Base-by-base conservation (phyloP, 2,888 invertebrate species). In the Dynastes grantii region DNA sequence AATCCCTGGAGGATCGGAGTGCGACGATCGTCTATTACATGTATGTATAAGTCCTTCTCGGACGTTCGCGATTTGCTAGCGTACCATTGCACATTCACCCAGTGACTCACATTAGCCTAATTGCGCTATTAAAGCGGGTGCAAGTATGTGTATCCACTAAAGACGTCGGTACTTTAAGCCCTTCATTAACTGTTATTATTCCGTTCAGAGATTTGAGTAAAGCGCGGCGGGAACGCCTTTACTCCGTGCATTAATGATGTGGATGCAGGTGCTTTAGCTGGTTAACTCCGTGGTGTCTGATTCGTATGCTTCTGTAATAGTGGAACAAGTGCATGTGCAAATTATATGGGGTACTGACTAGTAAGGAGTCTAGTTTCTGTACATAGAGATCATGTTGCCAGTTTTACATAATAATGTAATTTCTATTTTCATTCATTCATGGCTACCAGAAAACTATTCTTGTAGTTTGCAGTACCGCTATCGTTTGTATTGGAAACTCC, bases 141-240 rank as follows among this genome's bases (percentile, higher is more conserved):
- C 53, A 29, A 70, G 29, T 53, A 16, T 55, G 16, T 55, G 70
- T 32, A 53, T 53, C 70, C 55, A 37, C 55, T 29, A 16, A 16
- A 55, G 53, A 51, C 32, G 32, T 32, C 1, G 27, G 71, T 71
- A 71, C 55, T 71, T 71, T 71, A 71, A 71, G 71, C 29, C 55
- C 71, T 71, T 71, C 71, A 71, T 71, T 55, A 71, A 71, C 55
- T 16, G 71, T 55, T 55, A 71, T 71, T 71, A 71, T 71, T 71
- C 71, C 27, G 55, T 32, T 37, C 55, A n/a, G 71, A 71, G 71
- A 71, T 71, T 71, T 71, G 55, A 71, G 53, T 71, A 32, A 22
- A 32, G 51, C 29, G 55, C n/a, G n/a, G 16, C 13, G 55, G 55
- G 5, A 55, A 55, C n/a, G 13, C 32, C n/a, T 55, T 71, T 71